Evolutionary conservation across 2,797 vertebrate genomes (phyloP).

Genomic region (Danio albolineatus): DNA sequence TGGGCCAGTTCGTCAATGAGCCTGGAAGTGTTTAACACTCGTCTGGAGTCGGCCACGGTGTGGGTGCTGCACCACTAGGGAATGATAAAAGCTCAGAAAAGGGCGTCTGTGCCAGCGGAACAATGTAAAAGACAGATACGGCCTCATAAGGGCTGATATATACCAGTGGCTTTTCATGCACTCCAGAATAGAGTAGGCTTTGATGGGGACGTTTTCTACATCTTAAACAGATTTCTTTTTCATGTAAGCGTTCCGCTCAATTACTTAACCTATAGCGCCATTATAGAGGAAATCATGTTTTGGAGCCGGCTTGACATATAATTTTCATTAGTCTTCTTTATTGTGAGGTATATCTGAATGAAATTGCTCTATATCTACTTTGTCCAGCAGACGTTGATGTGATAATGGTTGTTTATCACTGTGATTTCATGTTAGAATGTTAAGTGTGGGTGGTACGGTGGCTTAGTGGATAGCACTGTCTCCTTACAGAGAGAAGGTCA

Average conservation of each 20-base stretch:
- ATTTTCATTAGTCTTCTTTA: too few relatives aligned
- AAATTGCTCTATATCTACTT: too few relatives aligned
- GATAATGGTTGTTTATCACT: too few relatives aligned
- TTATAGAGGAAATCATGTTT: background rate
- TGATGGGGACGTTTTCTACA: background rate
- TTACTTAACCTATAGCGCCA: background rate
- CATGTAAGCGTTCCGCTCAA: background rate
- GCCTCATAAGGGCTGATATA: constrained; percentile 33
- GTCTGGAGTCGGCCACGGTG: constrained; percentile 42
- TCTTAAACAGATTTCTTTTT: background rate
- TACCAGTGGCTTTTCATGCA: constrained; percentile 29
- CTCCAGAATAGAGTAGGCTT: constrained; percentile 15
- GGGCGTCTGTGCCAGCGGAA: constrained; percentile 28
- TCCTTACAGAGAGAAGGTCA: too few relatives aligned
- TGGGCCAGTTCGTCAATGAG: constrained; percentile 63
- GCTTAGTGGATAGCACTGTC: too few relatives aligned
- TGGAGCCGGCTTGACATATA: too few relatives aligned
- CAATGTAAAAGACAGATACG: constrained; percentile 54
- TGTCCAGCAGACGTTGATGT: too few relatives aligned
- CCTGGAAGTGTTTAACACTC: constrained; percentile 62
- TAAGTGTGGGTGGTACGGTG: too few relatives aligned
- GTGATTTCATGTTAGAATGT: too few relatives aligned
- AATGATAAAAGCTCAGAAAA: constrained; percentile 46
- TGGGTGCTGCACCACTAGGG: constrained; percentile 42
- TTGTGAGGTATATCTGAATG: too few relatives aligned